Base-by-base conservation (phyloP, 2,888 invertebrate genomes). In the Taenaris catops region DNA sequence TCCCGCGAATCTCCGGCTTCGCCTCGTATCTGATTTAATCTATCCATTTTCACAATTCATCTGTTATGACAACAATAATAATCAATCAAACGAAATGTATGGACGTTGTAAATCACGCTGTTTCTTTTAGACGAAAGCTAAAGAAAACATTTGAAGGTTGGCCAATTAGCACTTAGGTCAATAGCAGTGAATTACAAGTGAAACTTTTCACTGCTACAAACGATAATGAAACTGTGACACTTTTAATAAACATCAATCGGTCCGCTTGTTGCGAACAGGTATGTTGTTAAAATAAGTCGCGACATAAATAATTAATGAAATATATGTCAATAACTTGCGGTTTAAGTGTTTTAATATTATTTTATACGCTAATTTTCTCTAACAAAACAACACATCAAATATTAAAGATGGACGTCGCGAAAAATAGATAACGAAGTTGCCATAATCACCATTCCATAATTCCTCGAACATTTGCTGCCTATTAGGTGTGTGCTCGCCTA, bases 21-120 rank as follows among this genome's bases (percentile, higher is more conserved):
- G 38, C 66, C 70, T 48, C 75, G 69, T 66, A 86, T 65, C 63
- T 81, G 74, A 54, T 62, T 79, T 65, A 84, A 51, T 61, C 83
- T 81, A 83, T 84, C 86, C 86, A 86, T 86, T 69, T 53, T 65
- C 75, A 70, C 76, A 67, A 73, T 72, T 81, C 83, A 86, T 83
- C 73, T 78, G 78, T 66, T 66, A 61, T 57, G 63, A 68, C 58
- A 46, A 47, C 41, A 52, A 54, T 50, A 41, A 27, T 40, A 38
- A 37, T 19, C 34, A 44, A 41, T 41, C 34, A 28, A 32, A 11
- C 17, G 31, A 47, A 36, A 44, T 42, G 12, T 35, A 26, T 24
- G 11, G 34, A 49, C 49, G 48, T 32, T 47, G 32, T 25, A 38
- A 39, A 38, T 40, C 36, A 39, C 38, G 46, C 42, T 51, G 39